These are phyloP conservation scores for Ibidorhyncha struthersii DNA, from an alignment of 2,113 vertebrate genomes.

Conservation along the genomic window DNA sequence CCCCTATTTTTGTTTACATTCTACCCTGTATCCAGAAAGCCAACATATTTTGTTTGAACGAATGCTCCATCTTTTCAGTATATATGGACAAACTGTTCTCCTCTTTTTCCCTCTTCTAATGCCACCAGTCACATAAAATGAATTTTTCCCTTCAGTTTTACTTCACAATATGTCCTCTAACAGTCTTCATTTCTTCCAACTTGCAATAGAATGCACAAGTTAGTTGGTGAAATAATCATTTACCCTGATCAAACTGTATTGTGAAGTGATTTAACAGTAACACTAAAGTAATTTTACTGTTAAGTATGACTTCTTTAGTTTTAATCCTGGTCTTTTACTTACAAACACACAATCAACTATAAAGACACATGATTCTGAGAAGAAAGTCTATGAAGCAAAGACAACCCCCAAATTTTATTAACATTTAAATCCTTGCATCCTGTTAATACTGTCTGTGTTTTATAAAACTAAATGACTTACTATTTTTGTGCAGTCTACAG, in stretches of 20 bases:
- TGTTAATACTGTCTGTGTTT: background rate
- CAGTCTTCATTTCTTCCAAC: background rate
- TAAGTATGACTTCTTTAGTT: background rate
- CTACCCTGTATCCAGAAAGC: background rate
- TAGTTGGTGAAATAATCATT: background rate
- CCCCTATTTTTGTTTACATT: background rate
- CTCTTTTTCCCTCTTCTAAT: background rate
- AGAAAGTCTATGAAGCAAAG: background rate
- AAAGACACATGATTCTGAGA: background rate
- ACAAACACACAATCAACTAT: background rate
- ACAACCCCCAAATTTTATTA: background rate
- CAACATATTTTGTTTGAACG: background rate
- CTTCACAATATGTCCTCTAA: background rate
- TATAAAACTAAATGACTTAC: background rate
- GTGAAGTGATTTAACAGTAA: background rate
- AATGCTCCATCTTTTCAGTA: background rate
- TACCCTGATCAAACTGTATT: background rate
- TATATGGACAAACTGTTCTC: background rate
- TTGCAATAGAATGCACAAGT: background rate
- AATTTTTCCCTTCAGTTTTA: background rate
- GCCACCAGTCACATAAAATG: background rate
- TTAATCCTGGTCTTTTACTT: background rate
- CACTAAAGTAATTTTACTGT: background rate
- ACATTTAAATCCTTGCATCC: background rate
- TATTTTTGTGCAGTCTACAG: background rate